Conservation (phyloP, 1,140 invertebrate genomes). For the Oncopodura yosiiana region DNA sequence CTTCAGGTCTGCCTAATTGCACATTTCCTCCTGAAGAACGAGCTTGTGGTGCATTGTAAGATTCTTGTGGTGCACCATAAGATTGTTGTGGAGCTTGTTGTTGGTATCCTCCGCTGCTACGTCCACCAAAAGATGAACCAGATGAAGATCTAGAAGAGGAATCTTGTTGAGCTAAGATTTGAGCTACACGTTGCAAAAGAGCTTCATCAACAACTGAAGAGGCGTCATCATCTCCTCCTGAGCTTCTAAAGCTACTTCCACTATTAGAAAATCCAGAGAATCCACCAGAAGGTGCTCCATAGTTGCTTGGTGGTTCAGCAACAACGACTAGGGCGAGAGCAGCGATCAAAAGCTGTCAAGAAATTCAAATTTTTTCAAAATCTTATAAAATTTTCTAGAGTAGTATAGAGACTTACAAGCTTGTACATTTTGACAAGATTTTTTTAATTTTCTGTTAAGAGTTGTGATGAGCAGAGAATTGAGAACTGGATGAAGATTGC, state of each 20-base stretch:
- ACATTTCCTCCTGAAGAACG: slow-evolving; percentile 1
- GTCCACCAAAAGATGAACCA: background rate
- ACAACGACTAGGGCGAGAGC: too few relatives aligned
- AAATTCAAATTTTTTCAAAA: too few relatives aligned
- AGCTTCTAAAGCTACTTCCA: background rate
- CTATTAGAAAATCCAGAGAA: background rate
- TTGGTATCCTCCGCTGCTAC: background rate
- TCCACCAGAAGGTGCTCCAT: slow-evolving; percentile 6
- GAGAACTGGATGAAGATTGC: too few relatives aligned
- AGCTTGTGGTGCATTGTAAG: too few relatives aligned
- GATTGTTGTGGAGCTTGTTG: background rate
- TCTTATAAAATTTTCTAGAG: too few relatives aligned
- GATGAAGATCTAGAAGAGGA: background rate
- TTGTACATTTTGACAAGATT: too few relatives aligned
- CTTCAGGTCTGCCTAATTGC: slow-evolving; percentile 11
- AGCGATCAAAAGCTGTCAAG: too few relatives aligned
- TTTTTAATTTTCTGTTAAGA: too few relatives aligned
- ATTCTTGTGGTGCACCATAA: background rate
- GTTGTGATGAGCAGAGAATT: too few relatives aligned
- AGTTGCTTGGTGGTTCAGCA: too few relatives aligned
- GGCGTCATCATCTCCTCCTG: slow-evolving; percentile 7
- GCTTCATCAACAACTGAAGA: slow-evolving; percentile 8
- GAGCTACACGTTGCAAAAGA: slow-evolving; percentile 3
- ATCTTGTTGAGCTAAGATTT: slow-evolving; percentile 6
- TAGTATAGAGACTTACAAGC: too few relatives aligned